A percentile compares a stretch with the other conserved stretches of the same genome.
Evolutionary conservation across 2,797 vertebrate genomes (phyloP).

Genomic region (Sebastes nivosus): DNA sequence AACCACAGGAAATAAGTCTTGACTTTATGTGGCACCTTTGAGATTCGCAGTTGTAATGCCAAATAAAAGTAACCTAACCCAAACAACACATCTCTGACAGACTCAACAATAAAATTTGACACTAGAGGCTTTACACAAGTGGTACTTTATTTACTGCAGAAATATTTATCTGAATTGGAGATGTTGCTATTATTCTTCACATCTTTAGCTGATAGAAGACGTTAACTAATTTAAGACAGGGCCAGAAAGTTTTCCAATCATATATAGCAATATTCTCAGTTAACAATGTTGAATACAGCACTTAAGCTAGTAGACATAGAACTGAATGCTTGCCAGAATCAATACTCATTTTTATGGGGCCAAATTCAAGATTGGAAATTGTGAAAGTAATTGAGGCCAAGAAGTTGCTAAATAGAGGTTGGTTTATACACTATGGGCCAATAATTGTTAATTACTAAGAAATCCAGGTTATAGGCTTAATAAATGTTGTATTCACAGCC

Average conservation of each 20-base stretch:
- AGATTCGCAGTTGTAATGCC: background rate
- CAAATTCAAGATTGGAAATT: constrained; percentile 3
- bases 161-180: background rate
- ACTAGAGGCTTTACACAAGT: too few species aligned
- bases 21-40: background rate
- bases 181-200: background rate
- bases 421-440: constrained; percentile 3
- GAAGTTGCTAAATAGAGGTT: background rate
- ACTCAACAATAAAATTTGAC: fast-evolving
- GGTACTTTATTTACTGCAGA: background rate
- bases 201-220: background rate
- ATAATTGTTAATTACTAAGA: constrained; percentile 20
- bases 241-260: background rate
- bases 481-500: constrained; percentile 5
- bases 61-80: background rate
- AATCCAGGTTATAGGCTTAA: constrained; percentile 21
- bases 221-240: background rate
- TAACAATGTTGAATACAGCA: background rate
- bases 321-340: background rate
- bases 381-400: constrained; percentile 13
- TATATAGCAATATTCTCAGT: background rate
- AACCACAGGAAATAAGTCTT: background rate
- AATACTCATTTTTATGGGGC: background rate
- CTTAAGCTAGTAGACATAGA: background rate
- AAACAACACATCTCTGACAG: background rate